Conservation (phyloP, 2,888 invertebrate genomes). For the Lordiphosa fenestrarum region DNA sequence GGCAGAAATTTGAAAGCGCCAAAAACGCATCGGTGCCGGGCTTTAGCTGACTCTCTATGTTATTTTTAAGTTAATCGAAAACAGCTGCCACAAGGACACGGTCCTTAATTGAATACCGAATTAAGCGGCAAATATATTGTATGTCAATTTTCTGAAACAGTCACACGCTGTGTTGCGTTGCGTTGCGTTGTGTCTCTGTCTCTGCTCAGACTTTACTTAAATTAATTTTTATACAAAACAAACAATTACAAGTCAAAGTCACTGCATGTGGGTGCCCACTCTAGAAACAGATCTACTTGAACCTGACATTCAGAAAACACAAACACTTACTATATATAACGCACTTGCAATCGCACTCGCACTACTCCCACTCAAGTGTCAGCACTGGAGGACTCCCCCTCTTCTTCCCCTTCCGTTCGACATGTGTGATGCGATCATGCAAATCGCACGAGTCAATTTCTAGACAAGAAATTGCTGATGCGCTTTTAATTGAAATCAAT, state of each 20-base stretch:
- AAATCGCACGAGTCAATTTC: slow-evolving; percentile 6
- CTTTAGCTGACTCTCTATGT: slow-evolving; percentile 3
- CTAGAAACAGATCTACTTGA: slow-evolving; percentile 48
- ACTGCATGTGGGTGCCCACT: slow-evolving; percentile 53
- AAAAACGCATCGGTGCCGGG: slow-evolving; percentile 2
- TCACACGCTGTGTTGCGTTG: no score
- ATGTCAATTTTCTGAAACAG: slow-evolving; percentile 49
- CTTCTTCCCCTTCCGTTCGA: no score
- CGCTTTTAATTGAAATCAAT: slow-evolving; percentile 73
- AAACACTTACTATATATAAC: slow-evolving; percentile 18
- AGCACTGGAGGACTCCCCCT: slow-evolving; percentile 33
- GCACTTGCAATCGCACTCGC: slow-evolving; percentile 4
- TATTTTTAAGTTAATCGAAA: no score
- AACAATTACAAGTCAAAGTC: slow-evolving; percentile 71
- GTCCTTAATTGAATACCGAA: slow-evolving; percentile 61
- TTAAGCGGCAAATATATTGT: slow-evolving; percentile 17
- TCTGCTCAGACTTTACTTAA: slow-evolving; percentile 18
- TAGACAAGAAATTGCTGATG: slow-evolving; percentile 41
- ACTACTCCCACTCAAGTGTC: slow-evolving; percentile 32
- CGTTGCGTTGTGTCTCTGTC: no score
- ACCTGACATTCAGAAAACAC: slow-evolving; percentile 66
- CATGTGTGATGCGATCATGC: slow-evolving; percentile 20
- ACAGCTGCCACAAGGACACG: slow-evolving; percentile 49
- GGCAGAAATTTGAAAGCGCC: slow-evolving; percentile 19
- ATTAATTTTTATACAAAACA: slow-evolving; percentile 31